A percentile compares a stretch with the other conserved stretches of the same genome.
phyloP scores from a whole-genome alignment of 2,113 vertebrate genomes.

The Gallinago undulata region DNA sequence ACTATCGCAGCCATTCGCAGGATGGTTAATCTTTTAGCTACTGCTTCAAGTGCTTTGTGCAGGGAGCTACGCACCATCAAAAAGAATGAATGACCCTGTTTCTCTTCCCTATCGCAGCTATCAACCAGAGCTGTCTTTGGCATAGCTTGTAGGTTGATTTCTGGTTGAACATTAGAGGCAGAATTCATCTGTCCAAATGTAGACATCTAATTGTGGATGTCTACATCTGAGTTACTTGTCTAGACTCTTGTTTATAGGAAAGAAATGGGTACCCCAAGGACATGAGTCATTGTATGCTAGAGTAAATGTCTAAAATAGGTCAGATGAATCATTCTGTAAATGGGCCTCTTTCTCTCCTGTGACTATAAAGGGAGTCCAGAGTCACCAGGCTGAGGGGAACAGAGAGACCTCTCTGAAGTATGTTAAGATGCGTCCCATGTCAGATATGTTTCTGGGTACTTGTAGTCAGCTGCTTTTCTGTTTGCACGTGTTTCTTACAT shows the following conservation, averaged over 20 bases:
- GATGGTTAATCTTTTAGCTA: slow-evolving; percentile 40
- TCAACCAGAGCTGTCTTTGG: slow-evolving; percentile 55
- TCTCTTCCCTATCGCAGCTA: slow-evolving; percentile 30
- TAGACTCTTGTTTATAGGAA: slow-evolving; percentile 70
- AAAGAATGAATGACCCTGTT: slow-evolving; percentile 50
- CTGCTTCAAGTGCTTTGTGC: neutral
- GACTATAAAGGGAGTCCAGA: slow-evolving; percentile 14
- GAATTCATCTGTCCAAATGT: slow-evolving; percentile 52
- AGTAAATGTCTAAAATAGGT: slow-evolving; percentile 61
- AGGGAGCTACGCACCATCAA: neutral
- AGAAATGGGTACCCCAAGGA: slow-evolving; percentile 65
- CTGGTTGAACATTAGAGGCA: slow-evolving; percentile 27
- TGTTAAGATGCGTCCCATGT: neutral
- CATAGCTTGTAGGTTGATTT: slow-evolving; percentile 35
- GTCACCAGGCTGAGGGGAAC: neutral
- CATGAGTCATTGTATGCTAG: slow-evolving; percentile 61
- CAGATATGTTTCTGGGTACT: neutral
- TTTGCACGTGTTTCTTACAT: neutral
- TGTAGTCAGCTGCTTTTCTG: neutral
- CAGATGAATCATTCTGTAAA: slow-evolving; percentile 64
- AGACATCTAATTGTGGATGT: slow-evolving; percentile 60
- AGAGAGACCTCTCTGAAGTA: neutral
- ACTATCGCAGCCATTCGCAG: neutral
- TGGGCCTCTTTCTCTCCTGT: slow-evolving; percentile 10
- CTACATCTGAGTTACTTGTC: slow-evolving; percentile 64